phyloP scores from a whole-genome alignment of 2,113 vertebrate species.

The Bothrops jararaca region DNA sequence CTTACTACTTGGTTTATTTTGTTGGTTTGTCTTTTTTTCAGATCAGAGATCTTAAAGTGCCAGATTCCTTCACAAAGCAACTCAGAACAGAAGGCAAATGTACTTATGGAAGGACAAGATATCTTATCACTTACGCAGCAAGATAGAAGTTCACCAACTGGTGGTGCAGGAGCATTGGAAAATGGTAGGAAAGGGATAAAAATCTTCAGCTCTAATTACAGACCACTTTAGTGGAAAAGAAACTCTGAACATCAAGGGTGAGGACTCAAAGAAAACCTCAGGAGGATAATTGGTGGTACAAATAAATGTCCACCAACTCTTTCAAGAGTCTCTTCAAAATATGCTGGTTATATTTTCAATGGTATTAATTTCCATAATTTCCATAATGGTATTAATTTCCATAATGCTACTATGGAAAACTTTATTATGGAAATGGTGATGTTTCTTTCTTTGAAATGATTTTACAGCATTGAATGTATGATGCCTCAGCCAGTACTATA shows the following conservation, averaged over 20 bases:
- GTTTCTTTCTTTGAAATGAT: background rate
- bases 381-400: no score
- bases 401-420: background rate
- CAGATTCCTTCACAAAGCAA: conserved; percentile 40
- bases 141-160: conserved; percentile 66
- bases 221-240: background rate
- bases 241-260: conserved; percentile 5
- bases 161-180: conserved; percentile 67
- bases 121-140: conserved; percentile 52
- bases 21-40: conserved; percentile 46
- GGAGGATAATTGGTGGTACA: background rate
- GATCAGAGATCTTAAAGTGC: conserved; percentile 63
- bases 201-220: background rate
- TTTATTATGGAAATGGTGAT: background rate
- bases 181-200: conserved; percentile 62
- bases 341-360: background rate
- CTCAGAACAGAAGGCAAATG: conserved; percentile 37
- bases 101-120: conserved; percentile 24
- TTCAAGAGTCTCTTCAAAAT: background rate
- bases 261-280: background rate
- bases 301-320: background rate
- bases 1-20: background rate
- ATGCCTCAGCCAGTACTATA: background rate
- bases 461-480: background rate
- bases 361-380: background rate